Conservation (phyloP, 2,797 vertebrate species). For the Sebastes miniatus region DNA sequence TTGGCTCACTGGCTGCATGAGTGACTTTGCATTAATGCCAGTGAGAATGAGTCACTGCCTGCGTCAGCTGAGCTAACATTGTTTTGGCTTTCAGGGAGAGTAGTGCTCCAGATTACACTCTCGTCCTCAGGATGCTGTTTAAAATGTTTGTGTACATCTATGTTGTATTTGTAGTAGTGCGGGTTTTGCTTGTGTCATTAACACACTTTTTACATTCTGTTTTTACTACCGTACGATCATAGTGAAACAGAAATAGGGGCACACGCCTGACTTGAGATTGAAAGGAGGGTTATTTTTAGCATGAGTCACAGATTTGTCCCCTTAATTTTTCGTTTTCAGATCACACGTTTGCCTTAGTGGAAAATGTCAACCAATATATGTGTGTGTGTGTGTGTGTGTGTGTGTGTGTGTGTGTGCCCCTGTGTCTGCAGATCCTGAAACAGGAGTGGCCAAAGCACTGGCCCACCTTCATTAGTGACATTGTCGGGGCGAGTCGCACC, state of each 20-base stretch:
- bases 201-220: not conserved
- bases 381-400: not conserved
- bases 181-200: not conserved
- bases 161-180: not conserved
- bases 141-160: not conserved
- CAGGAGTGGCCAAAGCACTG: constrained; percentile 99
- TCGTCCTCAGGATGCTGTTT: constrained; percentile 19
- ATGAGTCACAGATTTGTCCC: constrained; percentile 1
- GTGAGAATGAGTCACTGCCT: constrained; percentile 57
- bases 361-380: not conserved
- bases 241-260: not conserved
- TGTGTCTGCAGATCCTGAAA: constrained; percentile 89
- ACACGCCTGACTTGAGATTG: not conserved
- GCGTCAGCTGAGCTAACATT: constrained; percentile 44
- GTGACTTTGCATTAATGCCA: constrained; percentile 63
- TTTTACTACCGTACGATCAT: not conserved
- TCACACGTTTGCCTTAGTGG: not conserved
- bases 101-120: constrained; percentile 46
- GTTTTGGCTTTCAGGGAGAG: constrained; percentile 46
- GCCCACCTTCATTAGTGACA: constrained; percentile 99
- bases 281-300: constrained; percentile 34
- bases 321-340: constrained; percentile 5
- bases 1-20: constrained; percentile 21
- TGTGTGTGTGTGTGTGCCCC: not conserved
- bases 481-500: constrained; percentile 97